phyloP scores from a whole-genome alignment of 1,140 invertebrate genomes.

The Lethrus apterus region DNA sequence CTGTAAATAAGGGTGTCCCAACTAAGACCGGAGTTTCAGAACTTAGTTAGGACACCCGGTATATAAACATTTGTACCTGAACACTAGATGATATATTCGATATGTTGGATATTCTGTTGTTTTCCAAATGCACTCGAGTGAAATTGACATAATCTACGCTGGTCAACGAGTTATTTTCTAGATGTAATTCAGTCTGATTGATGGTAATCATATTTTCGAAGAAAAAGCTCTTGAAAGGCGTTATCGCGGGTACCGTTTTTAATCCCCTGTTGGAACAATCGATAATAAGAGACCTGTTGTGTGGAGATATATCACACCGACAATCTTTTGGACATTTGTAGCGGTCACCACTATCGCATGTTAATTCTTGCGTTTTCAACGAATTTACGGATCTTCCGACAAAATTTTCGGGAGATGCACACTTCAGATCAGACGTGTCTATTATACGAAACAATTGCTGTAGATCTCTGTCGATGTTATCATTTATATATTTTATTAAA shows the following conservation, averaged over 20 bases:
- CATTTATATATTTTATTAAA: slow-evolving; percentile 21
- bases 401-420: slow-evolving; percentile 11
- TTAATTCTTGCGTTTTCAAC: slow-evolving; percentile 17
- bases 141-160: neutral
- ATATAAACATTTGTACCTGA: neutral
- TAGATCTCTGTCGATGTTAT: neutral
- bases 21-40: slow-evolving; percentile 2
- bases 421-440: slow-evolving; percentile 13
- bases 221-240: neutral
- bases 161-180: neutral
- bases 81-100: neutral
- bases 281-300: slow-evolving; percentile 15
- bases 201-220: no score
- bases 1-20: neutral
- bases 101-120: neutral
- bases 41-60: neutral
- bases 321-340: slow-evolving; percentile 21
- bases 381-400: slow-evolving; percentile 4
- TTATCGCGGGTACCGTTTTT: neutral
- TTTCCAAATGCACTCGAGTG: neutral
- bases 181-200: neutral
- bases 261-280: slow-evolving; percentile 19
- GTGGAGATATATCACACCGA: slow-evolving; percentile 16
- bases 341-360: slow-evolving; percentile 9
- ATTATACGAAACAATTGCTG: slow-evolving; percentile 13